Evolutionary conservation across 2,113 vertebrate species (phyloP).

Genomic region (Cyanoderma ruficeps): DNA sequence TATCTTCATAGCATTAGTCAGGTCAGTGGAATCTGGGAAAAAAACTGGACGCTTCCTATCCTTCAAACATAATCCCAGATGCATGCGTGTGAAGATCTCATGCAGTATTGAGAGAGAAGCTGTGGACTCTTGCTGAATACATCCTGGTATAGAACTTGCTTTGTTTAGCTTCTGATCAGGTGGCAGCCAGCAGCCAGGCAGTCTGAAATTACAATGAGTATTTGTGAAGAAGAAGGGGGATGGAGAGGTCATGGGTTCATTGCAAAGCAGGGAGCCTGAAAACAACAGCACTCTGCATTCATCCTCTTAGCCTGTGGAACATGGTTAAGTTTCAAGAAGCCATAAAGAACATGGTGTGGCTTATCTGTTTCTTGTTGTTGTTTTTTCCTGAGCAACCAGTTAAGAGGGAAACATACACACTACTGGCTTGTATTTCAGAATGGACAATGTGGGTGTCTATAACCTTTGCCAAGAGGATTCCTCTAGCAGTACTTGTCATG

Average conservation of each 20-base stretch:
- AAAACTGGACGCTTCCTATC: rapidly evolving
- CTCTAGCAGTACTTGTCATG: not conserved
- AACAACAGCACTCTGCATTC: not conserved
- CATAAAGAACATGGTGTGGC: not conserved
- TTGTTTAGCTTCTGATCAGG: not conserved
- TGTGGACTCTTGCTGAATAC: not conserved
- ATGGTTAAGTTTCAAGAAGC: not conserved
- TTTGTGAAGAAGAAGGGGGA: not conserved
- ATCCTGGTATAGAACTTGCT: not conserved
- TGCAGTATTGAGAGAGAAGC: not conserved
- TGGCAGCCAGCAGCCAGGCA: not conserved
- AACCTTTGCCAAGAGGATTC: not conserved
- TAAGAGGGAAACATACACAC: not conserved
- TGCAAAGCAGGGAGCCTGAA: not conserved
- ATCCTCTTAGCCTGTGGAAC: not conserved
- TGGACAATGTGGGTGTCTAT: not conserved
- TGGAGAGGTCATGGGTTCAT: not conserved
- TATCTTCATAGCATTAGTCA: not conserved
- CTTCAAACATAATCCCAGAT: not conserved
- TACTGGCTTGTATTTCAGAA: not conserved
- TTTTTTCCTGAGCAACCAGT: not conserved
- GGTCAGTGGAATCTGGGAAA: not conserved
- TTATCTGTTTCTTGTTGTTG: not conserved
- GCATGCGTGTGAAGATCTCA: rapidly evolving
- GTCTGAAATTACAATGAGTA: not conserved